These are phyloP conservation scores for Cossypha niveicapilla DNA, from an alignment of 2,797 vertebrate species.

Conservation along the genomic window DNA sequence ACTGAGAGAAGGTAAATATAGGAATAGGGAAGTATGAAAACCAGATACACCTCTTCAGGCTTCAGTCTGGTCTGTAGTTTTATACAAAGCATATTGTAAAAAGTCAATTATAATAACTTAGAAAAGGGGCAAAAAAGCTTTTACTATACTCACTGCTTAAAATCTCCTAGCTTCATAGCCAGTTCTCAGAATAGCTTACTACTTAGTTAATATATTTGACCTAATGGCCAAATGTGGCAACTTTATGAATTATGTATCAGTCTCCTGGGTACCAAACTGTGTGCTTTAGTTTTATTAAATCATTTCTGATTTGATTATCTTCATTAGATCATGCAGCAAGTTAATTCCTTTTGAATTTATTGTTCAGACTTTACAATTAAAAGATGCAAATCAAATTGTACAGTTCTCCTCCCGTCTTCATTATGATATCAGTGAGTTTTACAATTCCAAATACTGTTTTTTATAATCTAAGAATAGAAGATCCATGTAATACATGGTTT, in stretches of 20 bases:
- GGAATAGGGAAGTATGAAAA: neutral
- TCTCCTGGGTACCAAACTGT: constrained; percentile 9
- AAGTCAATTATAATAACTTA: neutral
- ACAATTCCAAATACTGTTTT: neutral
- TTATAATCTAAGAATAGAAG: neutral
- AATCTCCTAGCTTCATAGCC: neutral
- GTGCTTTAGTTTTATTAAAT: constrained; percentile 43
- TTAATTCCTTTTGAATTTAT: constrained; percentile 25
- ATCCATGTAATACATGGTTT: neutral
- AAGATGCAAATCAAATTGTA: constrained; percentile 10
- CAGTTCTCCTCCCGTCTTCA: neutral
- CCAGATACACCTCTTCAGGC: neutral
- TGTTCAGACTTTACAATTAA: constrained; percentile 9
- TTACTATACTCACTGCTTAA: neutral
- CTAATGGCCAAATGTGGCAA: constrained; percentile 2
- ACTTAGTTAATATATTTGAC: constrained; percentile 43
- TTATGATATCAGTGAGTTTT: neutral
- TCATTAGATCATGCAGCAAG: neutral
- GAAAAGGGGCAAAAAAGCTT: neutral
- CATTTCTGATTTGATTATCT: constrained; percentile 38
- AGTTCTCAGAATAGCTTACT: neutral
- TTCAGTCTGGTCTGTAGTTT: neutral
- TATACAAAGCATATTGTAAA: neutral
- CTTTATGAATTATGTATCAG: constrained; percentile 45
- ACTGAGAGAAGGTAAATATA: neutral